phyloP scores from a whole-genome alignment of 30 jellyfish, hydroid and myxozoan species.

The Haliclystus octoradiatus region DNA sequence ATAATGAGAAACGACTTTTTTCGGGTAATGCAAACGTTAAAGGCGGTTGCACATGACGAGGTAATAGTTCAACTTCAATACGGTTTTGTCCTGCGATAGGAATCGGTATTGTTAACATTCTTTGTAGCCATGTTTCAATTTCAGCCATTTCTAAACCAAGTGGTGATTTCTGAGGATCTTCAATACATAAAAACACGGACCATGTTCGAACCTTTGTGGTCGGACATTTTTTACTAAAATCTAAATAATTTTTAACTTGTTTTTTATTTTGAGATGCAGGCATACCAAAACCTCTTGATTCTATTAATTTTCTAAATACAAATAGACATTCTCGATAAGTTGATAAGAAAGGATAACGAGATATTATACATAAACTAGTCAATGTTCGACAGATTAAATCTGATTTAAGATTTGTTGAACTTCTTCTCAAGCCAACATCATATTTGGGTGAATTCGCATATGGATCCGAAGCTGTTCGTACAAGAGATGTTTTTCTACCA shows the following conservation, averaged over 20 bases:
- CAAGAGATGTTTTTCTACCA: too few species aligned
- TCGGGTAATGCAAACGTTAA: slow-evolving; percentile 93
- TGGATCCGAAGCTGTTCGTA: too few species aligned
- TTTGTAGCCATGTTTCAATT: slow-evolving; percentile 61
- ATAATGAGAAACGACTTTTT: slow-evolving; percentile 68
- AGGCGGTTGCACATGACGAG: slow-evolving; percentile 92
- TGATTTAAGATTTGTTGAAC: too few species aligned
- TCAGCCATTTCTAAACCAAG: slow-evolving; percentile 29
- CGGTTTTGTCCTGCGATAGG: slow-evolving; percentile 69
- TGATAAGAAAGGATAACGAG: slow-evolving; percentile 68
- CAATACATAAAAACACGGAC: slow-evolving; percentile 9
- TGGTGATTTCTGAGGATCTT: slow-evolving; percentile 4
- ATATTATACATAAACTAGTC: slow-evolving; percentile 71
- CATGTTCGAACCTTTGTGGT: slow-evolving; percentile 13
- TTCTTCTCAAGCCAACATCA: too few species aligned
- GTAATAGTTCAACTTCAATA: slow-evolving; percentile 76
- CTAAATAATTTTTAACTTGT: slow-evolving; percentile 21
- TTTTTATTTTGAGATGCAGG: slow-evolving; percentile 14
- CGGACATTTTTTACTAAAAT: too few species aligned
- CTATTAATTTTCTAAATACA: slow-evolving; percentile 68
- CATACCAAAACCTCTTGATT: slow-evolving; percentile 21
- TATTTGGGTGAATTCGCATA: too few species aligned
- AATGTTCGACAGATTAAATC: slow-evolving; percentile 61
- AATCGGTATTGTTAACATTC: slow-evolving; percentile 47
- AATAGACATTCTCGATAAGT: slow-evolving; percentile 79